Conservation (phyloP, 2,797 vertebrate species). For the Enteromius mattozi region DNA sequence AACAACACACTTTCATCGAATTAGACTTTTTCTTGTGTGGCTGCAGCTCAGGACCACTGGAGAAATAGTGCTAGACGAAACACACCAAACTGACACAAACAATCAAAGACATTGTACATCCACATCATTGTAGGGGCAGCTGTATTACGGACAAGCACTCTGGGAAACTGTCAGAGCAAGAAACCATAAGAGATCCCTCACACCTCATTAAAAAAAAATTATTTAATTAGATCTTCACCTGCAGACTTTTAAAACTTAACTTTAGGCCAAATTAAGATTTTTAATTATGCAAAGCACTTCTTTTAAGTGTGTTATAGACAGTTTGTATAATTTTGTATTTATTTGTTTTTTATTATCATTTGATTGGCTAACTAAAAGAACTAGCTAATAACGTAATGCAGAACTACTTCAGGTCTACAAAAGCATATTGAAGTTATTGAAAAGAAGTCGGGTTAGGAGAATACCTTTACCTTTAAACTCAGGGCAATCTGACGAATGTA, state of each 20-base stretch:
- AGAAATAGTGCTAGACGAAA: background rate
- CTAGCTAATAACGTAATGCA: background rate
- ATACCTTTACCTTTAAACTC: slow-evolving; percentile 86
- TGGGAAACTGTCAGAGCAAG: background rate
- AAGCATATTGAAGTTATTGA: background rate
- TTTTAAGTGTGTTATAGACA: background rate
- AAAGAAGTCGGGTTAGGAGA: background rate
- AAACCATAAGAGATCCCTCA: slow-evolving; percentile 17
- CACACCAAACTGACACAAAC: background rate
- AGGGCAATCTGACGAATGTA: slow-evolving; percentile 96
- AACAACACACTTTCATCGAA: slow-evolving; percentile 15
- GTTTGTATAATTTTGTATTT: background rate
- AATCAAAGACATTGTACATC: background rate
- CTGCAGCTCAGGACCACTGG: slow-evolving; percentile 25
- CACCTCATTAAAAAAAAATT: background rate
- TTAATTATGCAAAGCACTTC: background rate
- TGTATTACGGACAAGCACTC: background rate
- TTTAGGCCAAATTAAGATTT: background rate
- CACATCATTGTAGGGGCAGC: background rate
- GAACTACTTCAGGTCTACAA: background rate
- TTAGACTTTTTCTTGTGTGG: background rate
- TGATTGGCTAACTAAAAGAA: background rate
- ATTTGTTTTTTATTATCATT: background rate
- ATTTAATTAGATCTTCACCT: background rate
- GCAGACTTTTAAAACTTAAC: background rate